Conservation (phyloP, 2,797 vertebrate species). For the Neosilurus hyrtlii region DNA sequence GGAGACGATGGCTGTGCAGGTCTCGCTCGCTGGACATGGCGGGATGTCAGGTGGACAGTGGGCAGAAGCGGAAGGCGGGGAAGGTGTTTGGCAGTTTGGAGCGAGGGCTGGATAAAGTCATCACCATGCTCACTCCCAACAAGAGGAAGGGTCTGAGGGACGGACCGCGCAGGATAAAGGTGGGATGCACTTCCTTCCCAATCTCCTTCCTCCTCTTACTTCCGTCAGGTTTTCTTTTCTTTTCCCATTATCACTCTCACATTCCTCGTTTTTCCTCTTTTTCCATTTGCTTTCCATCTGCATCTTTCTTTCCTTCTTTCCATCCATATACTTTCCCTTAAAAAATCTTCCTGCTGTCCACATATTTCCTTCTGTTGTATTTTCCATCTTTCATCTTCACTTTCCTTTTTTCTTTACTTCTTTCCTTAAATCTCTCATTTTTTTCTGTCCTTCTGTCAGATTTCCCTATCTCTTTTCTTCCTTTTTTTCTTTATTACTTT, state of each 20-base stretch:
- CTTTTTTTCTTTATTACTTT: too few species aligned
- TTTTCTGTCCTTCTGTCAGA: neutral
- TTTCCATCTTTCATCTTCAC: too few species aligned
- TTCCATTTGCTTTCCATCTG: too few species aligned
- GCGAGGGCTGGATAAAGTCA: constrained; percentile 91
- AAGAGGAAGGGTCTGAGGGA: constrained; percentile 80
- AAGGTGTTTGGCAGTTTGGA: constrained; percentile 91
- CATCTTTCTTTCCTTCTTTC: too few species aligned
- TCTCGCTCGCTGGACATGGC: constrained; percentile 84
- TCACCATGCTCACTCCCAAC: constrained; percentile 89
- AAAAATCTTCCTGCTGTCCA: too few species aligned
- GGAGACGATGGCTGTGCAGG: constrained; percentile 60
- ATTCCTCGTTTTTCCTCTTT: neutral
- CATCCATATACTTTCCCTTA: too few species aligned
- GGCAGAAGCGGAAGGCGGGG: constrained; percentile 82
- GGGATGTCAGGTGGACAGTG: constrained; percentile 73
- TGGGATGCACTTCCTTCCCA: constrained; percentile 46
- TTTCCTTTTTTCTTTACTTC: too few species aligned
- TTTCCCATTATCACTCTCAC: too few species aligned
- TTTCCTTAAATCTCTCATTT: too few species aligned
- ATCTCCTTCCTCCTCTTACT: neutral
- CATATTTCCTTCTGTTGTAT: too few species aligned
- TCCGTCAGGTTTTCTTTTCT: neutral
- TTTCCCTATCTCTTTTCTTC: too few species aligned
- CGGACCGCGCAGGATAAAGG: constrained; percentile 84